These are phyloP conservation scores for Rhamnusium bicolor DNA, from an alignment of 2,888 invertebrate species.

Conservation along the genomic window DNA sequence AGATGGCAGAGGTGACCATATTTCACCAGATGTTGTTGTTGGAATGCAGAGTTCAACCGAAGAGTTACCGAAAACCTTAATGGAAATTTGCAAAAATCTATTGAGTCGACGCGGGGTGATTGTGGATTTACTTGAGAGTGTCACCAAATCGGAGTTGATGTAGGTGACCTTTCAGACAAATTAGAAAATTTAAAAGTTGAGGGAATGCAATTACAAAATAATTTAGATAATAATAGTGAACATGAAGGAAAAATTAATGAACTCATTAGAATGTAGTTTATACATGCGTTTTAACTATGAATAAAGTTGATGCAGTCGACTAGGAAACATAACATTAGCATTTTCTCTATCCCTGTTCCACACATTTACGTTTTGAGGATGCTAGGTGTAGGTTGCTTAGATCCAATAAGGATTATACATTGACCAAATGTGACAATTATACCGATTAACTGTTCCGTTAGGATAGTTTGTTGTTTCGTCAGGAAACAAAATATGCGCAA, in stretches of 20 bases:
- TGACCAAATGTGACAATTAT: too few relatives aligned
- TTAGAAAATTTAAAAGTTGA: slow-evolving; percentile 59
- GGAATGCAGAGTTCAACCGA: slow-evolving; percentile 64
- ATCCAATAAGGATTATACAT: too few relatives aligned
- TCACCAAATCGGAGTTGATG: slow-evolving; percentile 58
- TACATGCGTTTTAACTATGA: too few relatives aligned
- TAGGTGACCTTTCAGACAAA: slow-evolving; percentile 55
- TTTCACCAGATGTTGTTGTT: slow-evolving; percentile 45
- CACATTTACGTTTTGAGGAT: too few relatives aligned
- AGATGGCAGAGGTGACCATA: slow-evolving; percentile 42
- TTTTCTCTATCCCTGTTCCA: too few relatives aligned
- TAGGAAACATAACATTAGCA: too few relatives aligned
- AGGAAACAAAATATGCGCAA: too few relatives aligned
- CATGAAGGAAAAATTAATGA: slow-evolving; percentile 60
- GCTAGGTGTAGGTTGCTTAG: too few relatives aligned
- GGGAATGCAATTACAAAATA: slow-evolving; percentile 59
- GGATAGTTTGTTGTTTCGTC: too few relatives aligned
- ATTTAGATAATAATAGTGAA: slow-evolving; percentile 59
- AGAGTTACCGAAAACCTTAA: slow-evolving; percentile 62
- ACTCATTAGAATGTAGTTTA: too few relatives aligned
- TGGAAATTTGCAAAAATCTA: slow-evolving; percentile 64
- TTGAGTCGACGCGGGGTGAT: slow-evolving; percentile 59
- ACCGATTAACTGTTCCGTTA: too few relatives aligned
- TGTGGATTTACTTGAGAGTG: slow-evolving; percentile 61
- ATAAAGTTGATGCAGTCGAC: too few relatives aligned